Evolutionary conservation across 2,797 vertebrate genomes (phyloP).

Genomic region (Coccyzus lansbergi): DNA sequence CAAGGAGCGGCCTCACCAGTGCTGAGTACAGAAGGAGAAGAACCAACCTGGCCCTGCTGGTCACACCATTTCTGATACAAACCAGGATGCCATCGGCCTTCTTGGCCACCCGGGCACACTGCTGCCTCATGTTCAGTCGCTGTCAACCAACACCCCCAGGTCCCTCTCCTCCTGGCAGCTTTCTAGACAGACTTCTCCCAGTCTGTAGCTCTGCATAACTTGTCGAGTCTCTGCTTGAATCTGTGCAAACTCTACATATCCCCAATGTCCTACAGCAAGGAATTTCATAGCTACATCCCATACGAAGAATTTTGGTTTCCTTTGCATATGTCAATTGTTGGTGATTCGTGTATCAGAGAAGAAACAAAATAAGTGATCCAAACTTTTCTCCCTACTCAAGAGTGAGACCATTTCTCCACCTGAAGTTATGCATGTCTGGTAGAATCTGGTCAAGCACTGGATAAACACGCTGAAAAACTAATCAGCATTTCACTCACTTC

Average conservation of each 20-base stretch:
- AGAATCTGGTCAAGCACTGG: neutral
- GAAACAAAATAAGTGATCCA: neutral
- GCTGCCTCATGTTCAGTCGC: too few species aligned
- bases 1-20: too few species aligned
- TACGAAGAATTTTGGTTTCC: neutral
- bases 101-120: too few species aligned
- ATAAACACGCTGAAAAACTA: neutral
- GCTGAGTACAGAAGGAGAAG: too few species aligned
- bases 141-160: too few species aligned
- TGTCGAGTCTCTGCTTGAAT: neutral
- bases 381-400: neutral
- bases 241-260: neutral
- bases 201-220: too few species aligned
- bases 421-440: neutral
- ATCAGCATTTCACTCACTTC: neutral
- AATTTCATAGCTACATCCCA: neutral
- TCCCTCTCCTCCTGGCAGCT: too few species aligned
- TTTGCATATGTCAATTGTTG: neutral
- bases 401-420: neutral
- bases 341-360: neutral
- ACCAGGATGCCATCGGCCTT: too few species aligned
- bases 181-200: too few species aligned
- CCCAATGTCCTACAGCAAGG: neutral
- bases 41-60: too few species aligned
- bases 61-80: too few species aligned